Evolutionary conservation across 2,113 vertebrate species (phyloP).

Genomic region (Tyrannus savana): DNA sequence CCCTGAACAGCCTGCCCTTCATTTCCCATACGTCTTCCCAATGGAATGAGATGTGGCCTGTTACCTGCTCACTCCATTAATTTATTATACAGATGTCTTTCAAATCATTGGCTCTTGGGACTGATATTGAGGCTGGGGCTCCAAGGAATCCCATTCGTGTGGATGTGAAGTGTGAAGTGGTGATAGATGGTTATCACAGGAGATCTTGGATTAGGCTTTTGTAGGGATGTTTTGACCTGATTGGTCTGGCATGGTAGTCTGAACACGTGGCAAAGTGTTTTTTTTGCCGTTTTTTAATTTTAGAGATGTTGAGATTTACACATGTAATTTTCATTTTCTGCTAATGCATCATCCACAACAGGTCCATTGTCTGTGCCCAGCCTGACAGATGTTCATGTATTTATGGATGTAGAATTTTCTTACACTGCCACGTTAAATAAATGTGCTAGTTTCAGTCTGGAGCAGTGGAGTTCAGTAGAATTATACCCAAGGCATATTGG

Average conservation of each 20-base stretch:
- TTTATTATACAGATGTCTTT: not conserved
- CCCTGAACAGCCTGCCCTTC: not conserved
- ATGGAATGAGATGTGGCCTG: rapidly evolving
- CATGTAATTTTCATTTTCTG: not conserved
- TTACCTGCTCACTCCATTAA: not conserved
- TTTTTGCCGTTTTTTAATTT: not conserved
- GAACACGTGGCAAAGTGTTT: rapidly evolving
- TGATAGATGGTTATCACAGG: not conserved
- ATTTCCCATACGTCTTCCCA: rapidly evolving
- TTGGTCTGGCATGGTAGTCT: not conserved
- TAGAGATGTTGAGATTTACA: not conserved
- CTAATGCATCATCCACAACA: not conserved
- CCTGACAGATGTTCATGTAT: not conserved
- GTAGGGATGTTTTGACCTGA: not conserved
- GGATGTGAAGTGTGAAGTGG: not conserved
- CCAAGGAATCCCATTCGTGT: rapidly evolving
- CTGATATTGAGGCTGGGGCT: not conserved
- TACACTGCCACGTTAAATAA: not conserved
- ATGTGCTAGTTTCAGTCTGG: not conserved
- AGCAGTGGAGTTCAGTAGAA: not conserved
- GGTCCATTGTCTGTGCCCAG: not conserved
- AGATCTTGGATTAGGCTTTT: not conserved
- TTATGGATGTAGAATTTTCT: constrained; percentile 29
- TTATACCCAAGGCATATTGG: not conserved
- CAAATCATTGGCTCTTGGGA: not conserved